Conservation (phyloP, 2,797 vertebrate species). For the Anolis apletophallus region DNA sequence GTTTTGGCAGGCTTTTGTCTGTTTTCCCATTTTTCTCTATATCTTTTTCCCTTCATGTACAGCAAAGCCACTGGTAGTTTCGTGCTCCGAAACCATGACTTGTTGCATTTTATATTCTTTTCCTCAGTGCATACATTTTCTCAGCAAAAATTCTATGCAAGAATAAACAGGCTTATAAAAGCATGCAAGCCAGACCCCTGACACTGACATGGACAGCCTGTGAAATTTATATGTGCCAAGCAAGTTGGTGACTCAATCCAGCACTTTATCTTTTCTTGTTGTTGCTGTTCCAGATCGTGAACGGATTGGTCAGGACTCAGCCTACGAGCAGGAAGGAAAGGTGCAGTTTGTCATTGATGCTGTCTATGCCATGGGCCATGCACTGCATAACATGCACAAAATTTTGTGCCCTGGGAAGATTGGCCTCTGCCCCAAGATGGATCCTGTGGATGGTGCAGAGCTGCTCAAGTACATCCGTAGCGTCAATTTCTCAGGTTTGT, state of each 20-base stretch:
- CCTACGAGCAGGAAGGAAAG: constrained; percentile 94
- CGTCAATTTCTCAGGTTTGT: constrained; percentile 94
- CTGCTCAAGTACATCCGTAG: constrained; percentile 93
- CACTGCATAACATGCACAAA: constrained; percentile 93
- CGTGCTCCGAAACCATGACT: neutral
- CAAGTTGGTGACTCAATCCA: neutral
- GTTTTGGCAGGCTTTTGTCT: too few relatives aligned
- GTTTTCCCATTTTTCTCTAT: neutral
- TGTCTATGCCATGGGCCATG: constrained; percentile 94
- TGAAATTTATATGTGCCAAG: neutral
- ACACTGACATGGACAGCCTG: too few relatives aligned
- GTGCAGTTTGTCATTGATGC: constrained; percentile 96
- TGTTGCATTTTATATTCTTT: neutral
- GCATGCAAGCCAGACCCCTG: neutral
- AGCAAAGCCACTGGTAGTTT: neutral
- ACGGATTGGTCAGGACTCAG: constrained; percentile 92
- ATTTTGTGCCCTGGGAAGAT: constrained; percentile 90
- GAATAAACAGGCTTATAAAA: neutral
- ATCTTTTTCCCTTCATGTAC: neutral
- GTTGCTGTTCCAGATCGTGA: constrained; percentile 83
- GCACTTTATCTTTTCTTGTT: neutral
- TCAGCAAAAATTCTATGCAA: neutral
- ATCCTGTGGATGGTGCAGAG: constrained; percentile 88
- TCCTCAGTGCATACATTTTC: neutral
- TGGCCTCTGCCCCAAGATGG: constrained; percentile 91